These are phyloP conservation scores for Agrypnia vestita DNA, from an alignment of 1,140 invertebrate species.

Conservation along the genomic window DNA sequence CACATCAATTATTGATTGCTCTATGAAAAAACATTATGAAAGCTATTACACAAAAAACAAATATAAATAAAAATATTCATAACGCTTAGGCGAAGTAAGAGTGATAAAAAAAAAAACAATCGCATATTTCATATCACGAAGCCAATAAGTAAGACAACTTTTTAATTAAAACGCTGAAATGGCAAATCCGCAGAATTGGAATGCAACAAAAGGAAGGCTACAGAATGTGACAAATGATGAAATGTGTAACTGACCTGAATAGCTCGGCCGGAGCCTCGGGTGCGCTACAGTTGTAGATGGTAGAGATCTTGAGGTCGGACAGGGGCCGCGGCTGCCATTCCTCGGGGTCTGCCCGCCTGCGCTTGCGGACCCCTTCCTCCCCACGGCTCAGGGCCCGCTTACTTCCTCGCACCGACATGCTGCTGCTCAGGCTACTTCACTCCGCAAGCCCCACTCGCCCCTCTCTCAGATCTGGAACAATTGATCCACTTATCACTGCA, in stretches of 20 bases:
- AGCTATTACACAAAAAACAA: no score
- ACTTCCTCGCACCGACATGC: constrained; percentile 67
- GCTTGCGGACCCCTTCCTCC: constrained; percentile 78
- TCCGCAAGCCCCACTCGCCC: neutral
- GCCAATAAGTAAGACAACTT: no score
- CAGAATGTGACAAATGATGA: neutral
- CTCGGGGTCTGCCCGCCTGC: constrained; percentile 79
- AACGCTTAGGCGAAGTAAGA: no score
- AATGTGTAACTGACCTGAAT: constrained; percentile 75
- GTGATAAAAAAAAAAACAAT: no score
- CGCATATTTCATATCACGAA: no score
- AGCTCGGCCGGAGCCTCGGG: constrained; percentile 92
- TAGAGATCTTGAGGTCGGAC: constrained; percentile 89
- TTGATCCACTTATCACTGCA: neutral
- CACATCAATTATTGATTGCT: no score
- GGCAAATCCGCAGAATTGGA: no score
- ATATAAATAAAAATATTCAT: no score
- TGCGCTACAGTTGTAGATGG: constrained; percentile 91
- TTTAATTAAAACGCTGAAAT: no score
- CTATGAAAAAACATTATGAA: no score
- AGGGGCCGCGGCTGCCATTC: constrained; percentile 88
- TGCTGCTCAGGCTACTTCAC: constrained; percentile 7
- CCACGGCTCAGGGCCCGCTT: constrained; percentile 75
- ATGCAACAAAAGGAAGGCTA: no score
- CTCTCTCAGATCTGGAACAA: constrained; percentile 14